Evolutionary conservation across 2,888 invertebrate species (phyloP).

Genomic region (Sarcophaga rosellei): DNA sequence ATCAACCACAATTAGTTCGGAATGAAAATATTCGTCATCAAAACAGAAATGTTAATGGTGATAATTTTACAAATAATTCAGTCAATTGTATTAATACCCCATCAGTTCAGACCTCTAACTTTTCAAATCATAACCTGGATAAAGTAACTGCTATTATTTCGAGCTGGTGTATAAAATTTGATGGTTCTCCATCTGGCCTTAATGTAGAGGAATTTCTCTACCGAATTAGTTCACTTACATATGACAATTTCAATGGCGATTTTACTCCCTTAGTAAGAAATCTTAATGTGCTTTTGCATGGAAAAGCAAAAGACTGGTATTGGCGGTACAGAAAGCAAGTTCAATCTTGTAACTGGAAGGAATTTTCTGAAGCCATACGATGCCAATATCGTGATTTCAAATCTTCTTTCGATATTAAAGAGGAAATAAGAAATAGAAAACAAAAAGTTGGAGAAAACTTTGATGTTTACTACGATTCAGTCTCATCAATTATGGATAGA

Average conservation of each 20-base stretch:
- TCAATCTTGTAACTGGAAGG: conserved; percentile 17
- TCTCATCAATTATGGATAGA: conserved; percentile 14
- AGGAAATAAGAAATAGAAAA: conserved; percentile 55
- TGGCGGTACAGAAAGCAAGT: conserved; percentile 37
- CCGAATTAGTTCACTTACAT: no score
- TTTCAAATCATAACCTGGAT: no score
- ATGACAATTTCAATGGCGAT: conserved; percentile 29
- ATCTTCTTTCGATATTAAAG: conserved; percentile 40
- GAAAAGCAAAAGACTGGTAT: conserved; percentile 27
- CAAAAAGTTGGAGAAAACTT: conserved; percentile 14
- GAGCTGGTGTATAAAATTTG: no score
- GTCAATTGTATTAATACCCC: no score
- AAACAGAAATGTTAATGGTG: no score
- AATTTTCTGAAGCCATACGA: conserved; percentile 28
- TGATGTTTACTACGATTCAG: no score
- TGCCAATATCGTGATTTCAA: conserved; percentile 40
- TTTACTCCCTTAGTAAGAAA: conserved; percentile 26
- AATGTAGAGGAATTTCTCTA: no score
- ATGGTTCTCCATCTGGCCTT: no score
- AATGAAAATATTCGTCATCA: no score
- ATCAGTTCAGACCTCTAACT: no score
- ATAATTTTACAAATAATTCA: no score
- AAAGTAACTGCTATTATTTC: no score
- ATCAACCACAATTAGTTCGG: neutral
- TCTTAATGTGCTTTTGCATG: conserved; percentile 13